Evolutionary conservation across 2,113 vertebrate genomes (phyloP), one percentile per base, ranked within the genome.

Genomic region (Passer montanus): DNA sequence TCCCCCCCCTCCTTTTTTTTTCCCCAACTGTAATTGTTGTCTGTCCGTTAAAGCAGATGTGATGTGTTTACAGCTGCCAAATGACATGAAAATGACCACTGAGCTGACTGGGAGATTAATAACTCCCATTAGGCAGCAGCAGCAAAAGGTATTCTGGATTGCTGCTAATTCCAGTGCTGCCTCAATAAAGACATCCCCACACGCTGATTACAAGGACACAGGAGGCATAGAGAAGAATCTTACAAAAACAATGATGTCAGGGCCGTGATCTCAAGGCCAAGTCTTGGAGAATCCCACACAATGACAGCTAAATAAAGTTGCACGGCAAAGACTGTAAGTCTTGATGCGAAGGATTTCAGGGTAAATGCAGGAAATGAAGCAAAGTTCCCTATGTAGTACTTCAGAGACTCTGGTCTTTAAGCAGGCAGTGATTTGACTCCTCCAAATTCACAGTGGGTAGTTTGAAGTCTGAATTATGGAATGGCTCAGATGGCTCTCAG

Each of bases 1-100:
- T 44, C 18, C n/a, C 11, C 3, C 22, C 2, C 11, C 3, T 19
- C 2, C 1, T 11, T 22, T 37, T 41, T 24, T 59, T 67, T 13
- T 0, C 22, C 8, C 53, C 24, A 81, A 8, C n/a, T 0, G 3
- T 47, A 56, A 41, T 16, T 53, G 41, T 31, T 62, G 46, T 67
- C 20, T 87, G 15, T 13, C 44, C 44, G 10, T 79, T 63, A 68
- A 82, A 75, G 74, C 27, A 85, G 35, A 85, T 46, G 19, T 26
- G 18, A 37, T 67, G n/a, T 11, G 35, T 30, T 82, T 50, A 52
- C 33, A 72, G 49, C 47, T 82, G 75, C 62, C 66, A 67, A 87
- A 75, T 39, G 23, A 55, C 47, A 72, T 16, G 47, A 83, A 93
- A 93, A 84, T 47, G 6, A 87, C 55, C 27, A 35, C 41, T 58